Evolutionary conservation across 2,797 vertebrate species (phyloP).

Genomic region (Hephaestus fuliginosus): DNA sequence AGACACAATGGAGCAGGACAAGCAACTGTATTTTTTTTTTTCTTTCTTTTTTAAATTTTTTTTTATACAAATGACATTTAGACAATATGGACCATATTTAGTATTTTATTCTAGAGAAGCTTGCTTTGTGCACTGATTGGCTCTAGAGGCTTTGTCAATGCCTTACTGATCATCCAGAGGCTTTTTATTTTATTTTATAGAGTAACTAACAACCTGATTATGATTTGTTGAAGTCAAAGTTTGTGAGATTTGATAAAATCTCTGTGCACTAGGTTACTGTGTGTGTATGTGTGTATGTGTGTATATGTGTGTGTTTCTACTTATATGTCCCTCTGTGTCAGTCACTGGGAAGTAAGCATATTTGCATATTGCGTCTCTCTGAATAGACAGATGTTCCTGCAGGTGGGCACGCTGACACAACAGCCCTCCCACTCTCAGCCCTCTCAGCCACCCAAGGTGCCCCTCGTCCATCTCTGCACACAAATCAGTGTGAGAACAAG

Average conservation of each 20-base stretch:
- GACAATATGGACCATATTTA: neutral
- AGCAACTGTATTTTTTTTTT: neutral
- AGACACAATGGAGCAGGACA: neutral
- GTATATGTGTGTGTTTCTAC: neutral
- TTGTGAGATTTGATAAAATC: neutral
- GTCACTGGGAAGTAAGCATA: slow-evolving; percentile 39
- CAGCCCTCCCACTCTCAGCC: slow-evolving; percentile 68
- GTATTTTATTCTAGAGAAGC: neutral
- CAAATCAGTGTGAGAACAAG: slow-evolving; percentile 73
- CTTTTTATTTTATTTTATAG: slow-evolving; percentile 1
- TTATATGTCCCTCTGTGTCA: slow-evolving; percentile 28
- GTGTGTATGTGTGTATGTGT: neutral
- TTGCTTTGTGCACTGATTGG: neutral
- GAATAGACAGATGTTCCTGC: slow-evolving; percentile 85
- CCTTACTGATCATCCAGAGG: neutral
- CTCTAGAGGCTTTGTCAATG: neutral
- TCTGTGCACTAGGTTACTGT: neutral
- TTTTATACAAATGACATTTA: neutral
- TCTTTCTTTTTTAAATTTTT: too few species aligned
- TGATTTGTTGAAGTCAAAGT: neutral
- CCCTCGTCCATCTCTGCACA: slow-evolving; percentile 74
- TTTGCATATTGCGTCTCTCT: slow-evolving; percentile 43
- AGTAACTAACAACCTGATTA: neutral
- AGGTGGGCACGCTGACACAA: slow-evolving; percentile 83
- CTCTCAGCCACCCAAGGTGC: slow-evolving; percentile 78